A percentile compares a stretch with the other conserved stretches of the same genome.
These are phyloP conservation scores for Emydoidea blandingii DNA, from an alignment of 2,797 vertebrate species.

Conservation along the genomic window DNA sequence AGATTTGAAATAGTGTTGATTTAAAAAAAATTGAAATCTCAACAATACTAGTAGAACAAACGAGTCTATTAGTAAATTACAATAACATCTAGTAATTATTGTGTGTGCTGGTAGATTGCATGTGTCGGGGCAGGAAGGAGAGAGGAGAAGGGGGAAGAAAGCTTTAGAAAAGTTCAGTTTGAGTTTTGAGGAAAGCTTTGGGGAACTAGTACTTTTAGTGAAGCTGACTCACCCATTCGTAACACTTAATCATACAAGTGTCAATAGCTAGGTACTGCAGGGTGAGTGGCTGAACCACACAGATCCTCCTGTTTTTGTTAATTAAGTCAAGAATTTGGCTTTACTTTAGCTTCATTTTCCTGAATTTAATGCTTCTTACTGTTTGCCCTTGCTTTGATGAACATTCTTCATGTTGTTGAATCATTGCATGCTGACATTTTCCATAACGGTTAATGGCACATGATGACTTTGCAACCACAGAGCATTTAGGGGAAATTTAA, in stretches of 20 bases:
- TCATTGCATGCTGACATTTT: constrained; percentile 76
- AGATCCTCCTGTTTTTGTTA: constrained; percentile 9
- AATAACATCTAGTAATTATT: background rate
- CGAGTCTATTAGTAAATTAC: background rate
- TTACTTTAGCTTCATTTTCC: constrained; percentile 39
- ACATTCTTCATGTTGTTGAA: constrained; percentile 74
- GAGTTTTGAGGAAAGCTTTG: background rate
- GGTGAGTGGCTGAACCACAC: constrained; percentile 34
- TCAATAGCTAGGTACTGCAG: background rate
- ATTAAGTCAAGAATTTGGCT: constrained; percentile 34
- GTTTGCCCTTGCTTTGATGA: constrained; percentile 68
- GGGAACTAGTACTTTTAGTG: background rate
- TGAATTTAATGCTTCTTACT: constrained; percentile 46
- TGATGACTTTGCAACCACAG: constrained; percentile 74
- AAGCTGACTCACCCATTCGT: background rate
- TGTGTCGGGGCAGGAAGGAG: background rate
- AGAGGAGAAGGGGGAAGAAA: background rate
- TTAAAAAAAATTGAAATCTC: background rate
- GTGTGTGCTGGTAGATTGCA: too few relatives aligned
- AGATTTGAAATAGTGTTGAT: background rate
- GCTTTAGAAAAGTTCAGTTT: background rate
- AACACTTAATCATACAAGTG: background rate
- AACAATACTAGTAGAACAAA: background rate
- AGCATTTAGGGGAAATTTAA: constrained; percentile 71
- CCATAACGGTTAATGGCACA: constrained; percentile 76